Evolutionary conservation across 2,888 invertebrate genomes (phyloP), one percentile per base, ranked within the genome.

Genomic region (Eulithis testata): DNA sequence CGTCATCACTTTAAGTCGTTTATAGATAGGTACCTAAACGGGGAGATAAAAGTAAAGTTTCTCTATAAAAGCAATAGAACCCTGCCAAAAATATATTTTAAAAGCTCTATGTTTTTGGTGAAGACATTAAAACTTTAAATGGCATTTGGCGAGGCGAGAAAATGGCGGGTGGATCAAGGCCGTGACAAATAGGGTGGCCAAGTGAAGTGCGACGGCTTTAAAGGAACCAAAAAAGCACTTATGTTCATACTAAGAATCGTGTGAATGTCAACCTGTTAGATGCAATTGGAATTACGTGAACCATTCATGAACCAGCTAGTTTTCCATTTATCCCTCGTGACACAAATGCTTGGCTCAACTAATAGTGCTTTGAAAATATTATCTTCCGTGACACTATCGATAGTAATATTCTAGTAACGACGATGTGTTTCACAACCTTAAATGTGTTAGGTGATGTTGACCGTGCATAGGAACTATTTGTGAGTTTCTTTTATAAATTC

Each of bases 81-180:
- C 49, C 55, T 43, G 40, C 56, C 60, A 63, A 63, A 66, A 55
- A 60, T 60, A 57, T 60, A 62, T 57, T 63, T 60, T 57, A 62
- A 49, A 51, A 51, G 54, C 47, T 52, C 49, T 43, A 58, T 59
- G 57, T 63, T 60, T 67, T 66, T 51, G 60, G 64, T 47, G 66
- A 69, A 71, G 71, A 71, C 71, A 71, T 71, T 70, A 70, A 70
- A 73, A 71, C 70, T 71, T 71, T 70, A 67, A 68, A 66, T 71
- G 71, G 70, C 67, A 71, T 71, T 73, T 70, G 69, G 71, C 64
- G 56, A 65, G 71, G 71, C 67, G 68, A 71, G 64, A 73, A 73
- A 66, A 67, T 73, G 71, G 68, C 68, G 71, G 70, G 67, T 57
- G 66, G 70, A 71, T 73, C 71, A 70, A 64, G 68, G 67, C 67